Evolutionary conservation across 2,797 vertebrate genomes (phyloP).

Genomic region (Triplophysa bombifrons): DNA sequence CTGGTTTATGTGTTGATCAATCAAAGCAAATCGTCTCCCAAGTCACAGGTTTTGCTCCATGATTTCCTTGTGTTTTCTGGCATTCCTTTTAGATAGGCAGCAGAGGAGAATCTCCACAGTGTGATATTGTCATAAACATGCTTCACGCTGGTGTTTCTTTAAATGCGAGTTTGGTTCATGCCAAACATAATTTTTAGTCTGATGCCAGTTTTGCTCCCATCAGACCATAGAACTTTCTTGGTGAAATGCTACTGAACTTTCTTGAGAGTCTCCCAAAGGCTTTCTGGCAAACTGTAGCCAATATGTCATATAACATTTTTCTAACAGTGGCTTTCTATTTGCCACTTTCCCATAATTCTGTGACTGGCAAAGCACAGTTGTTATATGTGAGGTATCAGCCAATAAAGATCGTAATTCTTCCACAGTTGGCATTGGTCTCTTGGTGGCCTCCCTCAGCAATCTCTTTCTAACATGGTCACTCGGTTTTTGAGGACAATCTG

Average conservation of each 20-base stretch:
- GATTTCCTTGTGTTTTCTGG: neutral
- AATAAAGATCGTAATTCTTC: neutral
- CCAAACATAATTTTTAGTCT: neutral
- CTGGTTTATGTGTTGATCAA: neutral
- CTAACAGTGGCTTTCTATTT: neutral
- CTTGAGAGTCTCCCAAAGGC: neutral
- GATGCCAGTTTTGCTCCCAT: neutral
- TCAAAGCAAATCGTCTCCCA: neutral
- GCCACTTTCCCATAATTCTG: slow-evolving; percentile 4
- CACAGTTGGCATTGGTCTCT: slow-evolving; percentile 6
- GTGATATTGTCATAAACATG: neutral
- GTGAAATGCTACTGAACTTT: neutral
- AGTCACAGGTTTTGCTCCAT: neutral
- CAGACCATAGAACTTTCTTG: neutral
- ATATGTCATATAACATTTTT: neutral
- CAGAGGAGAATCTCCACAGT: neutral
- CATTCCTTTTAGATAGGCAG: neutral
- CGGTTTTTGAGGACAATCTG: neutral
- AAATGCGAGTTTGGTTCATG: neutral
- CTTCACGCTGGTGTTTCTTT: neutral
- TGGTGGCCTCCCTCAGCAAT: neutral
- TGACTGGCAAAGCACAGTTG: neutral
- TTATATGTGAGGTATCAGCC: neutral
- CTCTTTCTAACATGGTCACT: neutral
- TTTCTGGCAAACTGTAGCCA: neutral